Conservation (phyloP, 2,113 vertebrate genomes). For the Macrotus californicus region DNA sequence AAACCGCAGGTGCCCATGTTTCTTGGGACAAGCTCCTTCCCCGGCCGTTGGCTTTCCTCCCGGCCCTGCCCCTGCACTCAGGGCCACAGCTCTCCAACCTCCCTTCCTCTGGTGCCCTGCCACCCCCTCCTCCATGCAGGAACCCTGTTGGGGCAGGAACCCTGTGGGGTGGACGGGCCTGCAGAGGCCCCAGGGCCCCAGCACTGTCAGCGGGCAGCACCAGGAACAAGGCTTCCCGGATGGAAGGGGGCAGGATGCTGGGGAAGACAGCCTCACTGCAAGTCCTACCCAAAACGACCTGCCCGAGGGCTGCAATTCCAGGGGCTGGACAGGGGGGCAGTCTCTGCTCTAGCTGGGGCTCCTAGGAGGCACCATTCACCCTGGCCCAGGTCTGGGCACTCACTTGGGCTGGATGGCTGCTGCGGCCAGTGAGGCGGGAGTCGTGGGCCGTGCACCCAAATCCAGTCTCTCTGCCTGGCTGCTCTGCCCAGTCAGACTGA, state of each 20-base stretch:
- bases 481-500: background rate
- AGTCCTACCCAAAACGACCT: background rate
- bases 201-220: background rate
- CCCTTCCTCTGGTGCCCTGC: background rate
- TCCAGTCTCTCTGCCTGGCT: background rate
- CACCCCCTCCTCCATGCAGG: background rate
- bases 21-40: background rate
- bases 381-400: background rate
- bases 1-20: background rate
- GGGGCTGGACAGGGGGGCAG: accelerated
- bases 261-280: background rate
- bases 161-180: background rate
- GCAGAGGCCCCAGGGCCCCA: background rate
- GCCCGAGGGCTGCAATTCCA: background rate
- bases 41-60: background rate
- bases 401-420: accelerated
- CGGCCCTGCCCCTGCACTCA: background rate
- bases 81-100: background rate
- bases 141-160: no score
- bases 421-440: background rate
- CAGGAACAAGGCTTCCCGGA: background rate
- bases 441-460: accelerated
- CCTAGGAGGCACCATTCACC: background rate
- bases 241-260: no score
- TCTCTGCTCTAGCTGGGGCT: background rate